Conservation (phyloP, 2,888 invertebrate genomes). For the Sabellastarte sp. region DNA sequence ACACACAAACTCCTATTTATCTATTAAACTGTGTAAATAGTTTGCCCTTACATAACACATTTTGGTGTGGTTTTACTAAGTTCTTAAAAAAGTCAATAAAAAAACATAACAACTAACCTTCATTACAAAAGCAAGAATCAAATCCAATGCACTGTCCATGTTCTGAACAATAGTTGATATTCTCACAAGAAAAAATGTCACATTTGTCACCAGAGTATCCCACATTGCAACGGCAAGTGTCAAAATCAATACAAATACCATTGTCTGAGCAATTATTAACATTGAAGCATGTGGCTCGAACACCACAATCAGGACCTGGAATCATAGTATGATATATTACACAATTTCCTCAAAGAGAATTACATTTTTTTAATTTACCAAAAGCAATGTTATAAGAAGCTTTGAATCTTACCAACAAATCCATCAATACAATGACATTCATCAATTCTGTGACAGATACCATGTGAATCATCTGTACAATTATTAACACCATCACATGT, state of each 20-base stretch:
- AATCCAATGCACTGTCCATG: not conserved
- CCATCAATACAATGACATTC: conserved; percentile 8
- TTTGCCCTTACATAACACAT: no score
- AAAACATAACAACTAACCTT: no score
- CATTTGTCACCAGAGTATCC: not conserved
- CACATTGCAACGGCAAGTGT: not conserved
- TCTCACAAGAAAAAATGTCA: not conserved
- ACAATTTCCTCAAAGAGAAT: not conserved
- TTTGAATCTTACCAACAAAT: not conserved
- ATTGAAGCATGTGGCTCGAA: conserved; percentile 4
- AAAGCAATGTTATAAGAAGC: not conserved
- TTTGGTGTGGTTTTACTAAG: no score
- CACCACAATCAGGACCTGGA: conserved; percentile 1
- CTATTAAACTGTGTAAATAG: no score
- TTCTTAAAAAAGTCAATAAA: no score
- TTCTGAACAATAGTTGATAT: not conserved
- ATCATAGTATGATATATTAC: no score
- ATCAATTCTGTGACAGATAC: conserved; percentile 2
- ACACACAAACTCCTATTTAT: no score
- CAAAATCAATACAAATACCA: not conserved
- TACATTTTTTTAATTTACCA: not conserved
- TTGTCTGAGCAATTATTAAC: conserved; percentile 1
- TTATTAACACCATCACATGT: conserved; percentile 7
- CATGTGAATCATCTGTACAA: conserved; percentile 2
- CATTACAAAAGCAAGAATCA: not conserved